These are phyloP conservation scores for Idaea aversata DNA, from an alignment of 2,888 invertebrate genomes.

Conservation along the genomic window DNA sequence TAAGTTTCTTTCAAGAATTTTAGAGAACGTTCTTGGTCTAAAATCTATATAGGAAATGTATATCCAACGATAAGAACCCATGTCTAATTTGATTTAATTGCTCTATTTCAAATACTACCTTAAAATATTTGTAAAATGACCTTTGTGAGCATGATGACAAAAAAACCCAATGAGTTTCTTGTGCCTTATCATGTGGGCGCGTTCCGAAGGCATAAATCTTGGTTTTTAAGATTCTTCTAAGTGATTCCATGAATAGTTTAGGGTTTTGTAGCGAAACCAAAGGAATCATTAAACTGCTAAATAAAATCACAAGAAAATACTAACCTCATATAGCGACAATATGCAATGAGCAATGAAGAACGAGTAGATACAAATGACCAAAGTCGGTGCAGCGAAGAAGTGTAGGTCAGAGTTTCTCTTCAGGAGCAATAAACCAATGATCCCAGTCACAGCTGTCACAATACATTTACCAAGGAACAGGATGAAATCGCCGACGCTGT, in stretches of 20 bases:
- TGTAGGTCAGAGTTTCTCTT: slow-evolving; percentile 86
- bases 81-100: too few relatives aligned
- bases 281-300: neutral
- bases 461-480: slow-evolving; percentile 91
- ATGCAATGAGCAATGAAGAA: slow-evolving; percentile 97
- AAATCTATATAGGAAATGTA: too few relatives aligned
- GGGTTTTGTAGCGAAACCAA: neutral
- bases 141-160: too few relatives aligned
- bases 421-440: slow-evolving; percentile 87
- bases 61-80: too few relatives aligned
- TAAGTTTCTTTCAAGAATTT: too few relatives aligned
- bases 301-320: slow-evolving; percentile 3
- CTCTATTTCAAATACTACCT: too few relatives aligned
- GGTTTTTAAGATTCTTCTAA: too few relatives aligned
- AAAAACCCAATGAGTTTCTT: too few relatives aligned
- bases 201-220: neutral
- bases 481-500: slow-evolving; percentile 95
- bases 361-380: slow-evolving; percentile 90
- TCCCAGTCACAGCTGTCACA: slow-evolving; percentile 90
- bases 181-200: too few relatives aligned
- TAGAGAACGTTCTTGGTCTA: too few relatives aligned
- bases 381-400: slow-evolving; percentile 92
- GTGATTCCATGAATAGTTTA: too few relatives aligned
- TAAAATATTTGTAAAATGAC: too few relatives aligned
- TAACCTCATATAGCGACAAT: slow-evolving; percentile 95